phyloP scores from a whole-genome alignment of 1,140 invertebrate genomes.

The Heliothis virescens region DNA sequence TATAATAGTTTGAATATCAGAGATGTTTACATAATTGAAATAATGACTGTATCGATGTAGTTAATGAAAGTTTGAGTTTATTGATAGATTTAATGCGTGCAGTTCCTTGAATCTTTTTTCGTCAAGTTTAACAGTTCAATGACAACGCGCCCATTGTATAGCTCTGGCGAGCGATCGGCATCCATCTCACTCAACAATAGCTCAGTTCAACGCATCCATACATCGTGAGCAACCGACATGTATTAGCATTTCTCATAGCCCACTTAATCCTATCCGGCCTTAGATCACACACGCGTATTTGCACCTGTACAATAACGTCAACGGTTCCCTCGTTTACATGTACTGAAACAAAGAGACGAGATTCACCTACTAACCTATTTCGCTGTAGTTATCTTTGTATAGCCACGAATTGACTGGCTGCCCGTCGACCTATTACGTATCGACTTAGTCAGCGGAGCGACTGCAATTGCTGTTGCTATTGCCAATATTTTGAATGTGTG shows the following conservation, averaged over 20 bases:
- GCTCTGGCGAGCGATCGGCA: not conserved
- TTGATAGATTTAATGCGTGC: not conserved
- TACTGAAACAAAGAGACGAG: slow-evolving; percentile 51
- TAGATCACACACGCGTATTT: slow-evolving; percentile 37
- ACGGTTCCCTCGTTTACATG: slow-evolving; percentile 41
- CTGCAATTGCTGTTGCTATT: slow-evolving; percentile 29
- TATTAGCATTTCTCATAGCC: slow-evolving; percentile 30
- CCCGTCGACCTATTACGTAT: slow-evolving; percentile 39
- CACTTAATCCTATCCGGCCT: slow-evolving; percentile 21
- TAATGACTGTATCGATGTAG: slow-evolving; percentile 18
- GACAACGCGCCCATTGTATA: not conserved
- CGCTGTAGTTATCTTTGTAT: slow-evolving; percentile 27
- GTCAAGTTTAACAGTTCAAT: not conserved
- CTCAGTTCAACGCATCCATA: slow-evolving; percentile 8
- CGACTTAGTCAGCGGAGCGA: not conserved
- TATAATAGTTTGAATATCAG: slow-evolving; percentile 29
- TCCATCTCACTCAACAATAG: slow-evolving; percentile 13
- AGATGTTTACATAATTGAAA: slow-evolving; percentile 22
- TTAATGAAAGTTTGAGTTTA: not conserved
- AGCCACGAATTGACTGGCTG: slow-evolving; percentile 60
- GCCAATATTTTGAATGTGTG: slow-evolving; percentile 5
- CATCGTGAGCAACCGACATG: slow-evolving; percentile 4
- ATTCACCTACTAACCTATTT: slow-evolving; percentile 59
- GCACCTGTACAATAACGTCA: slow-evolving; percentile 46
- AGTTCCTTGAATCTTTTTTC: not conserved